Evolutionary conservation across 2,797 vertebrate species (phyloP).

Genomic region (Parotocinclus haroldoi): DNA sequence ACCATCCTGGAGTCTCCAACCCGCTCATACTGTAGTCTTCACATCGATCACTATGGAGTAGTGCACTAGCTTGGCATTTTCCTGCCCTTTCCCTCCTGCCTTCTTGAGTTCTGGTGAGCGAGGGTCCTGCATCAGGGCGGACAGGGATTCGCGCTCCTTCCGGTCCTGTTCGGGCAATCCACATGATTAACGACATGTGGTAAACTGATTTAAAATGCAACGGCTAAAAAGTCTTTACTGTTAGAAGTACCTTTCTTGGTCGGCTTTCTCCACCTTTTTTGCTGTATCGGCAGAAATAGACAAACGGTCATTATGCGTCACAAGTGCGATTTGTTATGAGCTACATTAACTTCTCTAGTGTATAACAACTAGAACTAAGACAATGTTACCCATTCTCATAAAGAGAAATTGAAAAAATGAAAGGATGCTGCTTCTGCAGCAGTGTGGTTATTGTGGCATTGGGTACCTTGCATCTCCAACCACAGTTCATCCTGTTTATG

Average conservation of each 20-base stretch:
- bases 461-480: slow-evolving; percentile 46
- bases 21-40: slow-evolving; percentile 65
- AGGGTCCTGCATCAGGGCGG: slow-evolving; percentile 62
- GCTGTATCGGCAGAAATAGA: slow-evolving; percentile 44
- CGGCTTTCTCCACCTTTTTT: slow-evolving; percentile 33
- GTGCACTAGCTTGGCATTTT: slow-evolving; percentile 51
- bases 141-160: slow-evolving; percentile 58
- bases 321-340: not conserved
- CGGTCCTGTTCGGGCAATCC: slow-evolving; percentile 21
- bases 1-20: not conserved
- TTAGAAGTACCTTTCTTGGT: slow-evolving; percentile 52
- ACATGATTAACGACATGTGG: not conserved
- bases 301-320: not conserved
- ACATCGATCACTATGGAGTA: slow-evolving; percentile 71
- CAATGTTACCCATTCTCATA: slow-evolving; percentile 2
- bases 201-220: not conserved
- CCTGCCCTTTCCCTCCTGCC: slow-evolving; percentile 28
- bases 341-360: too few species aligned
- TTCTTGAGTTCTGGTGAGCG: slow-evolving; percentile 60
- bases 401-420: slow-evolving; percentile 38
- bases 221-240: not conserved
- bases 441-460: slow-evolving; percentile 49
- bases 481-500: slow-evolving; percentile 72
- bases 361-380: not conserved
- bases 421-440: not conserved